Percentiles rank a stretch among this genome's conserved stretches.
Conservation (phyloP, 2,113 vertebrate genomes). For the Equus przewalskii region DNA sequence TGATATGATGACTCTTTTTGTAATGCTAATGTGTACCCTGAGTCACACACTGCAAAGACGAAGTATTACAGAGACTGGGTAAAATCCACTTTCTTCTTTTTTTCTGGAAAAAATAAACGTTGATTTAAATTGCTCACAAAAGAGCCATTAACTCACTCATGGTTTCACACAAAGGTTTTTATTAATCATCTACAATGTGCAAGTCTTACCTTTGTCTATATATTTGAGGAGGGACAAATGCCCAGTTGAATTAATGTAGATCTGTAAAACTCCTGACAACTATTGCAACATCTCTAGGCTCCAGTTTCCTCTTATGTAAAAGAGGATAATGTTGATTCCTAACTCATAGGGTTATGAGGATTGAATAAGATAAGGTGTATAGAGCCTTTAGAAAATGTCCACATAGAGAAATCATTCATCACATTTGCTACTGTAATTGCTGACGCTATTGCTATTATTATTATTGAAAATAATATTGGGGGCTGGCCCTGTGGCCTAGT, state of each 20-base stretch:
- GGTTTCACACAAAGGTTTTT: background rate
- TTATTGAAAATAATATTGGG: no score
- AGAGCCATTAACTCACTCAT: background rate
- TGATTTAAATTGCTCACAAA: background rate
- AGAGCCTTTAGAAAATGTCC: background rate
- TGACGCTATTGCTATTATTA: background rate
- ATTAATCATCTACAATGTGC: background rate
- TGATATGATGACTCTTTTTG: background rate
- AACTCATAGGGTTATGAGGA: background rate
- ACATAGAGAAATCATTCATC: background rate
- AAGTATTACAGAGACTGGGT: background rate
- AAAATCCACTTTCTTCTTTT: background rate
- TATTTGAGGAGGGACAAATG: background rate
- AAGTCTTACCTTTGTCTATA: background rate
- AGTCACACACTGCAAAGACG: background rate
- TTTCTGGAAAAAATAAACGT: conserved; percentile 15
- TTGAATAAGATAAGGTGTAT: background rate
- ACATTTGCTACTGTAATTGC: background rate
- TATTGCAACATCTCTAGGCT: background rate
- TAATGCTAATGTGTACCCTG: background rate
- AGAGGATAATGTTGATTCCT: background rate
- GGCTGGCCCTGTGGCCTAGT: no score
- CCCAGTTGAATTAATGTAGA: background rate
- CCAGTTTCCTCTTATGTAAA: background rate
- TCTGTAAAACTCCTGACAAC: background rate